Percentiles rank a stretch among this genome's conserved stretches.
phyloP scores from a whole-genome alignment of 2,797 vertebrate genomes.

The Sebastiscus albofasciatus region DNA sequence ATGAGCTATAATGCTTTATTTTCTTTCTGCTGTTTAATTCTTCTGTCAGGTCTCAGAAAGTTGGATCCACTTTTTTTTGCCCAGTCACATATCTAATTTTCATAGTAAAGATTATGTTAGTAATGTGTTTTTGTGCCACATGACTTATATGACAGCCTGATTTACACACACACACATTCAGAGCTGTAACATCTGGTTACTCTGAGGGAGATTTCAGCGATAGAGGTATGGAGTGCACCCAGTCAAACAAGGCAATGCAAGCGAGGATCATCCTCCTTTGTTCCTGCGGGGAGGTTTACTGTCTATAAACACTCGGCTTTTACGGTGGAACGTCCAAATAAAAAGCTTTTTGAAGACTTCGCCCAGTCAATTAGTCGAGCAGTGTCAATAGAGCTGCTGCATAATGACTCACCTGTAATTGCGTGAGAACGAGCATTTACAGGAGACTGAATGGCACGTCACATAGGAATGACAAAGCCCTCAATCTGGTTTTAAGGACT shows the following conservation, averaged over 20 bases:
- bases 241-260: constrained; percentile 54
- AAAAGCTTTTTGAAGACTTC: constrained; percentile 82
- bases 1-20: background rate
- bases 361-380: constrained; percentile 75
- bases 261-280: constrained; percentile 67
- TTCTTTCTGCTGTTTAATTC: background rate
- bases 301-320: constrained; percentile 79
- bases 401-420: constrained; percentile 81
- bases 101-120: background rate
- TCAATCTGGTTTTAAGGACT: constrained; percentile 67
- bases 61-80: background rate
- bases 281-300: constrained; percentile 70
- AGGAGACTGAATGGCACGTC: constrained; percentile 72
- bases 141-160: constrained; percentile 16
- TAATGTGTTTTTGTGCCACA: background rate
- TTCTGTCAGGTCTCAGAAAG: background rate
- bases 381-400: constrained; percentile 75
- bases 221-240: constrained; percentile 27
- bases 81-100: background rate
- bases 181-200: constrained; percentile 24
- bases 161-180: background rate
- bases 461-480: constrained; percentile 79
- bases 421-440: constrained; percentile 77
- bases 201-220: constrained; percentile 2
- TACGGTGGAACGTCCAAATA: constrained; percentile 76